These are phyloP conservation scores for Malurus elegans DNA, from an alignment of 2,113 vertebrate species.

Conservation along the genomic window DNA sequence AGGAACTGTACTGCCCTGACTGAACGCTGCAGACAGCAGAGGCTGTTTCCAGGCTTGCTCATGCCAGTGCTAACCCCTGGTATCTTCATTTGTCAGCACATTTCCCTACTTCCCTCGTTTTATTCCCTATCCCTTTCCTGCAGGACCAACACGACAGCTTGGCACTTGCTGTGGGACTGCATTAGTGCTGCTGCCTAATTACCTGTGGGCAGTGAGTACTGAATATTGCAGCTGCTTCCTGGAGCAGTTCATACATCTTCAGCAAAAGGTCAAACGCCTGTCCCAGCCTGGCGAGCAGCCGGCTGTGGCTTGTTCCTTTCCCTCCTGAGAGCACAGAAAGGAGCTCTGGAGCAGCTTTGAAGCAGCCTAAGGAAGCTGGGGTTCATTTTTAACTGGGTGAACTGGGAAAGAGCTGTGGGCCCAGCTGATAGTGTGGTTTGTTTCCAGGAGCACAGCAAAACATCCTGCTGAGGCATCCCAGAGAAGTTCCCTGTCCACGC, in stretches of 20 bases:
- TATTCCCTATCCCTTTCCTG: neutral
- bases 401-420: neutral
- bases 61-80: neutral
- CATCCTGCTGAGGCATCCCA: neutral
- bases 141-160: neutral
- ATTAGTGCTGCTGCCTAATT: neutral
- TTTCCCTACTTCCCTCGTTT: neutral
- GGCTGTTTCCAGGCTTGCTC: neutral
- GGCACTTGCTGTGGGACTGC: neutral
- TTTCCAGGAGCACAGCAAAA: neutral
- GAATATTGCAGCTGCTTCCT: neutral
- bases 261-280: neutral
- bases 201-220: neutral
- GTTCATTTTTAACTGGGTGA: neutral
- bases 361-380: neutral
- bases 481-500: accelerated
- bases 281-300: neutral
- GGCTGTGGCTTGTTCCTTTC: accelerated
- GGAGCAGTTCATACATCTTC: neutral
- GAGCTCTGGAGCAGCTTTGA: neutral
- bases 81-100: neutral
- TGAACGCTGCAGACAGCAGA: neutral
- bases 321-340: neutral
- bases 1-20: neutral
- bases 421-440: neutral